phyloP scores from a whole-genome alignment of 1,140 invertebrate genomes.

The Leptinotarsa undecemlineata region DNA sequence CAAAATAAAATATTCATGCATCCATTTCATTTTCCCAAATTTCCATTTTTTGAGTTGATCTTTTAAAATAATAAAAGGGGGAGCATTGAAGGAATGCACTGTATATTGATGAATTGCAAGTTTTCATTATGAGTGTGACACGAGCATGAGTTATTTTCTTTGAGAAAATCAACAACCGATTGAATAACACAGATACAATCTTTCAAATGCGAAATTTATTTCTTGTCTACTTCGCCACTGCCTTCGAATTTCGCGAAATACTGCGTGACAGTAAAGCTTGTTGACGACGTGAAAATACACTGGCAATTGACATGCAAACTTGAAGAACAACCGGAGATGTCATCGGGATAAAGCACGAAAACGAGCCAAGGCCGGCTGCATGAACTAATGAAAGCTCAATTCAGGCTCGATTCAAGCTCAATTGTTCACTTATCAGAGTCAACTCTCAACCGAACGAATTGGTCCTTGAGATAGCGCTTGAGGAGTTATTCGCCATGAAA shows the following conservation, averaged over 20 bases:
- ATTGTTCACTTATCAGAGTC: background rate
- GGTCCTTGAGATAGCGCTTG: background rate
- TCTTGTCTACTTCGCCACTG: background rate
- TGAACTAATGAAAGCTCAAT: conserved; percentile 4
- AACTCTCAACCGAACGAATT: background rate
- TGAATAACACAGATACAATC: no score
- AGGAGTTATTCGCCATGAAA: background rate
- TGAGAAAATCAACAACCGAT: no score
- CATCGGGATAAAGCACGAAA: conserved; percentile 21
- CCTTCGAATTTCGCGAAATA: background rate
- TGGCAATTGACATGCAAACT: conserved; percentile 21
- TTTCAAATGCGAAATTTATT: no score
- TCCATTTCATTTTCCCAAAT: no score
- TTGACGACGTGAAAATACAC: conserved; percentile 10
- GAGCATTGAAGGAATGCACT: no score
- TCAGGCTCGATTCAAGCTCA: background rate
- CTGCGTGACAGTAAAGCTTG: conserved; percentile 6
- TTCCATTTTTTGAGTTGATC: no score
- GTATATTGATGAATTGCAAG: no score
- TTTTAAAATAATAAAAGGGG: no score
- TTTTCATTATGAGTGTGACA: no score
- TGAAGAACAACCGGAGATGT: conserved; percentile 13
- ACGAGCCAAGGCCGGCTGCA: conserved; percentile 1
- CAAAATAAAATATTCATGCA: no score
- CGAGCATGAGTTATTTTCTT: no score